These are phyloP conservation scores for Oreochromis niloticus DNA, from an alignment of 2,113 vertebrate species.

Conservation along the genomic window DNA sequence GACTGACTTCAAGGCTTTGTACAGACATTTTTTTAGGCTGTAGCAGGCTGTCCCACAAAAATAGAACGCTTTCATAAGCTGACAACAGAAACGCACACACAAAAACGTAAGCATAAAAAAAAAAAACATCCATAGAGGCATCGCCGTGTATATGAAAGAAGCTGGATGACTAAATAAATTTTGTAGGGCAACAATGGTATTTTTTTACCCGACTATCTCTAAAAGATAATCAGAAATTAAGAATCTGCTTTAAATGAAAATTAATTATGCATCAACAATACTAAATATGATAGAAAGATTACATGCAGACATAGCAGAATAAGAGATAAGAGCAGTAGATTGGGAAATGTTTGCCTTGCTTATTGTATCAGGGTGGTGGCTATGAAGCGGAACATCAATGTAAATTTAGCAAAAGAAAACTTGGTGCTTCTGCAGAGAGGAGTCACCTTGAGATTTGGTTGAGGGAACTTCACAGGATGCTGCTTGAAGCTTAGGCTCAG, in stretches of 20 bases:
- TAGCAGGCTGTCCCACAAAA: slow-evolving; percentile 41
- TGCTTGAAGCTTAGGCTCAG: slow-evolving; percentile 37
- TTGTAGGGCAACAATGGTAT: slow-evolving; percentile 27
- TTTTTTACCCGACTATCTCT: background rate
- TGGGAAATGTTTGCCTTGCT: slow-evolving; percentile 43
- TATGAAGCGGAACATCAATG: slow-evolving; percentile 53
- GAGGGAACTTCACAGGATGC: slow-evolving; percentile 43
- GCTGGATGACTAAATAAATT: slow-evolving; percentile 4
- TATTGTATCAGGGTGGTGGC: slow-evolving; percentile 48
- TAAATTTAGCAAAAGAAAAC: slow-evolving; percentile 52
- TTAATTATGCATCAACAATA: slow-evolving; percentile 68
- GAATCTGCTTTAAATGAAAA: slow-evolving; percentile 62
- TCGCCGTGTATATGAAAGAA: background rate
- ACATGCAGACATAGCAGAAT: slow-evolving; percentile 21
- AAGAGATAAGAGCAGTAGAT: slow-evolving; percentile 50
- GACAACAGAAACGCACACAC: slow-evolving; percentile 12
- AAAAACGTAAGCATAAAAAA: background rate
- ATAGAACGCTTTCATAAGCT: slow-evolving; percentile 47
- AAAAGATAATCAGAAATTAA: slow-evolving; percentile 57
- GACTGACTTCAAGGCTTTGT: slow-evolving; percentile 46
- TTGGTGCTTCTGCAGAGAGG: slow-evolving; percentile 11
- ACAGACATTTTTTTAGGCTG: slow-evolving; percentile 4
- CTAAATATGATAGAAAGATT: slow-evolving; percentile 61
- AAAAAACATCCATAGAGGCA: background rate
- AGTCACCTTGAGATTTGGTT: slow-evolving; percentile 60